Evolutionary conservation across 2,888 invertebrate genomes (phyloP), one percentile per base, ranked within the genome.

Genomic region (Cheiracanthium punctorium): DNA sequence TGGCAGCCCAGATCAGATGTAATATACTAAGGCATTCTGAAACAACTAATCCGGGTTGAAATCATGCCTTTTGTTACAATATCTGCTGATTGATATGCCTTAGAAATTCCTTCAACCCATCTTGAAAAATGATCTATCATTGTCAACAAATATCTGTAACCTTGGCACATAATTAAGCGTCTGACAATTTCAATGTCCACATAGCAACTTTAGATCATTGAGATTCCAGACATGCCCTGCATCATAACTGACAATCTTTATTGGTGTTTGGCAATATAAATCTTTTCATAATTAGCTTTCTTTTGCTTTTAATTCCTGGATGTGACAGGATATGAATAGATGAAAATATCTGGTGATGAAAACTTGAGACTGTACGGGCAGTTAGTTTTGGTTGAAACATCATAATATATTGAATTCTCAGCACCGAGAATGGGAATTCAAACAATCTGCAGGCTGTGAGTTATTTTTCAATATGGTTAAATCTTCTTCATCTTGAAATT

Each of bases 71-170:
- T 80, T 7, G 87, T 88, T 20, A 70, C 80, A 33, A 32, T 86
- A 37, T 88, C 82, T 7, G 89, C 81, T 0, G 81, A 75, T 8
- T 86, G 82, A 20, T 89, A 81, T 4, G 41, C 17, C 14, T 90
- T 73, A 0, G 90, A 89, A 0, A 89, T 28, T 0, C 89, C 90
- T 65, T 89, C 88, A 0, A 89, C 82, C 87, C 89, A 90, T 17
- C 88, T 43, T 8, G 90, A 73, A 65, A 75, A 80, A n/a, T 8
- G 37, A 37, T 37, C 88, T 2, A 33, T 87, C 79, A 1, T 82
- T 30, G 0, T 17, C 17, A 7, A 80, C 77, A 1, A 80, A 41
- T 67, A 1, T 43, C 41, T 43, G 43, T 43, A 72, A 20, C 72
- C 43, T 72, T 72, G 72, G 43, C 41, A 72, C 1, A 43, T 52